phyloP scores from a whole-genome alignment of 2,888 invertebrate species.

The Tiliacea aurago region DNA sequence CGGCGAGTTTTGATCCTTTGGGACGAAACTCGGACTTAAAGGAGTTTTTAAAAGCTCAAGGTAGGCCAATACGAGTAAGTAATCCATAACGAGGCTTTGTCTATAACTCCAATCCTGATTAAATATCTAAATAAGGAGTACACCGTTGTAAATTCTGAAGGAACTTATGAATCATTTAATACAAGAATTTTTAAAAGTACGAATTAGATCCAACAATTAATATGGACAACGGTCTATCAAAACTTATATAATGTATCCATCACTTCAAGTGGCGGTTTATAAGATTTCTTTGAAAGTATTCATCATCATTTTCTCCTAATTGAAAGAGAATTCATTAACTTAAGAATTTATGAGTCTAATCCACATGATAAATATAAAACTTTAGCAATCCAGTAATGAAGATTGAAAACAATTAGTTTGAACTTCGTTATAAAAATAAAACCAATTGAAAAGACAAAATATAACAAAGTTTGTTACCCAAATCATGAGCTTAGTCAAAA shows the following conservation, averaged over 20 bases:
- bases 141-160: no score
- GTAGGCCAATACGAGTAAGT: background rate
- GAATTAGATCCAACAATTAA: background rate
- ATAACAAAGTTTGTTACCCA: slow-evolving; percentile 8
- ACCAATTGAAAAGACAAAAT: slow-evolving; percentile 13
- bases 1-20: background rate
- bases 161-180: no score
- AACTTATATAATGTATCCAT: slow-evolving; percentile 21
- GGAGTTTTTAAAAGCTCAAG: no score
- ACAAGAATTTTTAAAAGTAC: background rate
- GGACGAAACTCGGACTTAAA: no score
- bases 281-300: slow-evolving; percentile 21
- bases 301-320: slow-evolving; percentile 17
- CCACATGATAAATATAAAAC: slow-evolving; percentile 29
- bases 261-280: slow-evolving; percentile 12
- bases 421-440: slow-evolving; percentile 20
- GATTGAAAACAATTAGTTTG: slow-evolving; percentile 22
- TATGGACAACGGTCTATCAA: background rate
- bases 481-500: slow-evolving; percentile 24
- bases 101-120: no score
- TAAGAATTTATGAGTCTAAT: slow-evolving; percentile 35
- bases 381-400: slow-evolving; percentile 31
- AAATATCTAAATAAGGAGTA: no score
- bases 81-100: no score
- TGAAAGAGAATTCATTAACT: slow-evolving; percentile 30